Conservation (phyloP, 2,113 vertebrate species). For the Chloropsis cyanopogon region DNA sequence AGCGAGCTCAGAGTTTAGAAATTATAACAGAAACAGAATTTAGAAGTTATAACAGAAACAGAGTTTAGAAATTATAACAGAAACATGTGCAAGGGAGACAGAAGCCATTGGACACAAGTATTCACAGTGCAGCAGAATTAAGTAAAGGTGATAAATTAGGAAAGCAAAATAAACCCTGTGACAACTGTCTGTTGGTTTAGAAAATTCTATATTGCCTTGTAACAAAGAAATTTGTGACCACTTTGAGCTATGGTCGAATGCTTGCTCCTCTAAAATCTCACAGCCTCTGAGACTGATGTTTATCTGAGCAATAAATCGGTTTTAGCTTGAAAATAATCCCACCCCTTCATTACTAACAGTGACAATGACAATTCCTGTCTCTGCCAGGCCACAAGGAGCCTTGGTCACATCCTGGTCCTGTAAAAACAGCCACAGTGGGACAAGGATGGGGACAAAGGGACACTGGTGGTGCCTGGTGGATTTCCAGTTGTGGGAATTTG, state of each 20-base stretch:
- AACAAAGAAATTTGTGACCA: neutral
- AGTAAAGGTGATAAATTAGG: neutral
- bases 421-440: accelerated
- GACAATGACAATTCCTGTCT: neutral
- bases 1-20: neutral
- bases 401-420: neutral
- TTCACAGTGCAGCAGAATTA: neutral
- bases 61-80: neutral
- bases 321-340: neutral
- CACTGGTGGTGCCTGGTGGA: neutral
- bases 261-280: neutral
- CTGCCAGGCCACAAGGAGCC: neutral
- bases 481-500: neutral
- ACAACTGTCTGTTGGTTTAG: neutral
- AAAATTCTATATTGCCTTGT: neutral
- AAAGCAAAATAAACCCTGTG: neutral
- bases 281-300: neutral
- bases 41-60: neutral
- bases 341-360: neutral
- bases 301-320: neutral
- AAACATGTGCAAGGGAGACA: neutral
- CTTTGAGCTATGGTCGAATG: neutral
- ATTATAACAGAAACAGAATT: neutral
- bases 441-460: neutral
- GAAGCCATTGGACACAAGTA: neutral